These are phyloP conservation scores for Grus americana DNA, from an alignment of 2,113 vertebrate species.

Conservation along the genomic window DNA sequence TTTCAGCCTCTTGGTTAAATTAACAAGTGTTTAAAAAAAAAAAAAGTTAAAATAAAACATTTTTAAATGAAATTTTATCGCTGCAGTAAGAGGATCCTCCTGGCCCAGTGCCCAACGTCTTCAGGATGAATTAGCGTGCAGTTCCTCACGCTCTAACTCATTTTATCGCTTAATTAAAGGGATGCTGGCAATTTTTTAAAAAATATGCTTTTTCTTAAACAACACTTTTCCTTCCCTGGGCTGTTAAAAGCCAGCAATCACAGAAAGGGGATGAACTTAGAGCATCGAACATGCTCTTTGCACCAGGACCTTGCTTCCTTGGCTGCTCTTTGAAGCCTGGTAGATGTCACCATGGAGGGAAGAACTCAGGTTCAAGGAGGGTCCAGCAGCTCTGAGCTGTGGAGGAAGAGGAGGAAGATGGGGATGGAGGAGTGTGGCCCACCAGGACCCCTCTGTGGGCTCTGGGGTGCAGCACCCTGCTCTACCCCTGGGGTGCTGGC, in stretches of 20 bases:
- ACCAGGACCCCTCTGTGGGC: not conserved
- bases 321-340: not conserved
- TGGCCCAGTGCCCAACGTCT: not conserved
- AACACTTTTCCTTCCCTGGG: not conserved
- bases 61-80: not conserved
- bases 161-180: slow-evolving; percentile 28
- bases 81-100: slow-evolving; percentile 17
- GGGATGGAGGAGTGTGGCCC: not conserved
- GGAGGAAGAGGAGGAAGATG: not conserved
- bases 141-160: slow-evolving; percentile 19
- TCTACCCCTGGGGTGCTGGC: fast-evolving
- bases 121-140: not conserved
- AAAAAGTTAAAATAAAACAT: not conserved
- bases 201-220: not conserved
- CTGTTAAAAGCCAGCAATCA: not conserved
- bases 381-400: not conserved
- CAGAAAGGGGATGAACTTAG: not conserved
- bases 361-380: not conserved
- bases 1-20: not conserved
- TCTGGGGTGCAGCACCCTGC: not conserved
- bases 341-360: not conserved
- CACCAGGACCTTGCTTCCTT: not conserved
- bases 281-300: fast-evolving
- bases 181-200: not conserved
- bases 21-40: not conserved